Evolutionary conservation across 2,113 vertebrate genomes (phyloP).

Genomic region (Onychorhynchus coronatus): DNA sequence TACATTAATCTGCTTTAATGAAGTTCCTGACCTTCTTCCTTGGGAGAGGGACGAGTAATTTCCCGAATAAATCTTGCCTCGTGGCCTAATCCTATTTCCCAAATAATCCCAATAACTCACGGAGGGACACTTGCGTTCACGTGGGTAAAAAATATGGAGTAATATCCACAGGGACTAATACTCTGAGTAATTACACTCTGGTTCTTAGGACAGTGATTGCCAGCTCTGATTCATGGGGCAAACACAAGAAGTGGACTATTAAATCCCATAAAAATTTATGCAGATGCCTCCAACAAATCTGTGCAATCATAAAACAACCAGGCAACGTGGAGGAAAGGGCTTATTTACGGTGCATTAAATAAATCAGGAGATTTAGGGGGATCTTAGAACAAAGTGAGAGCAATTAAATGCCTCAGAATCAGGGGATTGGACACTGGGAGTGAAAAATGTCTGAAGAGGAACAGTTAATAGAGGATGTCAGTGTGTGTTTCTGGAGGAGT

Average conservation of each 20-base stretch:
- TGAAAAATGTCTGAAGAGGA: conserved; percentile 26
- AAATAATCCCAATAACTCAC: conserved; percentile 38
- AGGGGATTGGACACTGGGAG: neutral
- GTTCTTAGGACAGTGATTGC: neutral
- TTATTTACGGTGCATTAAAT: conserved; percentile 33
- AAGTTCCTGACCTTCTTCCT: conserved; percentile 50
- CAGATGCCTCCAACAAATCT: neutral
- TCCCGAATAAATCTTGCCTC: neutral
- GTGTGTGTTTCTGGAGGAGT: neutral
- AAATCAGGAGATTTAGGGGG: conserved; percentile 48
- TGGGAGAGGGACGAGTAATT: neutral
- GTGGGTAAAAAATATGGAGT: neutral
- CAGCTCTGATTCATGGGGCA: neutral
- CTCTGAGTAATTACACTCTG: neutral
- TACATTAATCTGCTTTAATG: conserved; percentile 55
- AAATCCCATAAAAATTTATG: conserved; percentile 23
- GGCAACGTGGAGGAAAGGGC: neutral
- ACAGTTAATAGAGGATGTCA: conserved; percentile 25
- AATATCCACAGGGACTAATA: neutral
- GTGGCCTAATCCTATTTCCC: neutral
- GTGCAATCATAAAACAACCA: neutral
- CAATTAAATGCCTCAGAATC: conserved; percentile 38
- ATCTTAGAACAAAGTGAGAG: conserved; percentile 12
- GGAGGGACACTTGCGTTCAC: neutral
- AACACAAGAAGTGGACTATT: neutral